Percentiles rank a stretch among this genome's conserved stretches.
These are phyloP conservation scores for Lineus longissimus DNA, from an alignment of 1,140 invertebrate genomes.

Conservation along the genomic window DNA sequence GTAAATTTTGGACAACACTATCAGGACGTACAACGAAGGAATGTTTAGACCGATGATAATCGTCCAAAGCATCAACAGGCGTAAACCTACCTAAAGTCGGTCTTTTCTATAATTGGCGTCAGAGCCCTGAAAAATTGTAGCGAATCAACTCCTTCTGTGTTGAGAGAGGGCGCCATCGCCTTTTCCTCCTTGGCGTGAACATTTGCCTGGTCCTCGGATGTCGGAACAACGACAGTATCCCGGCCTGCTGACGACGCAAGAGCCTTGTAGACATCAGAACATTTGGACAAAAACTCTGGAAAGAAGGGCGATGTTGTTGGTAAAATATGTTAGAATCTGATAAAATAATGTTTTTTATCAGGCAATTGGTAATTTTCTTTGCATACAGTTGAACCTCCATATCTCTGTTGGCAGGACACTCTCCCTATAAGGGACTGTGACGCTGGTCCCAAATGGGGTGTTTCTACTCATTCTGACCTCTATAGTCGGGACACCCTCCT, in stretches of 20 bases:
- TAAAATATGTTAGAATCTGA: too few species aligned
- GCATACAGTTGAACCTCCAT: too few species aligned
- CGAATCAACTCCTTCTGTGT: constrained; percentile 43
- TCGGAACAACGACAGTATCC: constrained; percentile 48
- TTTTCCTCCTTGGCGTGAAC: constrained; percentile 28
- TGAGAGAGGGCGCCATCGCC: constrained; percentile 25
- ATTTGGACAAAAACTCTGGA: constrained; percentile 48
- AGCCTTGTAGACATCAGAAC: constrained; percentile 40
- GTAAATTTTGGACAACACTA: background rate
- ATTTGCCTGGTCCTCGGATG: constrained; percentile 27
- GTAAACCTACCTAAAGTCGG: constrained; percentile 36
- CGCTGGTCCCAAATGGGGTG: too few species aligned
- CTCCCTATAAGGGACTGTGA: too few species aligned
- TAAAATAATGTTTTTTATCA: too few species aligned
- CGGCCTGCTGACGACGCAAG: constrained; percentile 34
- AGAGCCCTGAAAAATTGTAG: constrained; percentile 46
- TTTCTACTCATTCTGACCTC: too few species aligned
- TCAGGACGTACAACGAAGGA: background rate
- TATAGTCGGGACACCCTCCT: too few species aligned
- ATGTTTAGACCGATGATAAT: background rate
- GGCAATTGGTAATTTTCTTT: too few species aligned
- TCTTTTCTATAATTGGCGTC: constrained; percentile 37
- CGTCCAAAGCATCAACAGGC: background rate
- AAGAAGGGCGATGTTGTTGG: constrained; percentile 4
- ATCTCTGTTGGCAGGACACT: too few species aligned